Conservation (phyloP, 2,113 vertebrate species). For the Drymodes brunneopygia region DNA sequence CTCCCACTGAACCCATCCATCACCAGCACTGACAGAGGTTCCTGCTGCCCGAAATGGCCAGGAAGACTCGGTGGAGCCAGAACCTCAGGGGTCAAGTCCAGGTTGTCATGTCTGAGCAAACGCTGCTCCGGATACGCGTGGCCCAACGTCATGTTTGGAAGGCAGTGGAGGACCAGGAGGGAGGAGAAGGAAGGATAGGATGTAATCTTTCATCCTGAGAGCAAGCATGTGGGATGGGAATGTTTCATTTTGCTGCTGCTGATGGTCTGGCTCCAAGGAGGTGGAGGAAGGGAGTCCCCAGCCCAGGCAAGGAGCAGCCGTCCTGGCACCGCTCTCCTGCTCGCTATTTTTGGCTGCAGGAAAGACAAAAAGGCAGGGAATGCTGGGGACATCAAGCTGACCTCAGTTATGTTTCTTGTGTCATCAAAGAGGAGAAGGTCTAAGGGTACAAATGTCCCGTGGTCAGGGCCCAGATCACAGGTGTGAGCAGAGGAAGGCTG, state of each 20-base stretch:
- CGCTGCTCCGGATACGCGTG: background rate
- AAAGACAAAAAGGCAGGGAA: background rate
- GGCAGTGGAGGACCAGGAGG: slow-evolving; percentile 15
- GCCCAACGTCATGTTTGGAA: background rate
- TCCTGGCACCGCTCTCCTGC: background rate
- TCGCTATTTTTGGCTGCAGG: background rate
- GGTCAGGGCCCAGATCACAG: rapidly evolving
- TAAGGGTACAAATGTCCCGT: rapidly evolving
- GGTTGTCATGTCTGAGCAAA: slow-evolving; percentile 61
- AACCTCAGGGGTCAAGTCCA: slow-evolving; percentile 85
- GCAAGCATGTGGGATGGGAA: background rate
- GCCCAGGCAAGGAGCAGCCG: background rate
- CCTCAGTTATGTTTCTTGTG: background rate
- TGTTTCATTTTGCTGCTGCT: background rate
- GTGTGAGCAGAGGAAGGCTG: background rate
- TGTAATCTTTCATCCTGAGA: slow-evolving; percentile 37
- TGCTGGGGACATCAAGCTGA: background rate
- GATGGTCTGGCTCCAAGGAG: background rate
- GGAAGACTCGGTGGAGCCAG: slow-evolving; percentile 81
- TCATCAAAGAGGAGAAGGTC: background rate
- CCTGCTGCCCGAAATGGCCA: slow-evolving; percentile 42
- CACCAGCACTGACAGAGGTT: slow-evolving; percentile 59
- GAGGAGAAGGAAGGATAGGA: slow-evolving; percentile 60
- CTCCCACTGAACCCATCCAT: slow-evolving; percentile 61
- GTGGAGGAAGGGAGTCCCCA: slow-evolving; percentile 10